Conservation (phyloP, 2,888 invertebrate genomes). For the Achlya flavicornis region DNA sequence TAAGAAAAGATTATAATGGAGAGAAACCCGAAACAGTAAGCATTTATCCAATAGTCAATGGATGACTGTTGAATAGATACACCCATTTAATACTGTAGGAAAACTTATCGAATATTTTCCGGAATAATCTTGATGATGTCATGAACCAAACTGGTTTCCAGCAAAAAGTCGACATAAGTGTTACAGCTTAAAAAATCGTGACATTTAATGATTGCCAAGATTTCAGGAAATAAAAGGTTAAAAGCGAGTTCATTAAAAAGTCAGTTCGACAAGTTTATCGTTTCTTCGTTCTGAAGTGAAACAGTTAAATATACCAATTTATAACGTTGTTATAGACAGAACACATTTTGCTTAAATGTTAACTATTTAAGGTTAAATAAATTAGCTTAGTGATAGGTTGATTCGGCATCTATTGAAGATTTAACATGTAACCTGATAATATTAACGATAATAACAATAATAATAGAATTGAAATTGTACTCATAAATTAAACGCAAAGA, state of each 20-base stretch:
- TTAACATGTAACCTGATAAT: too few relatives aligned
- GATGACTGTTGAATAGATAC: background rate
- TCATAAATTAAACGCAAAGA: too few relatives aligned
- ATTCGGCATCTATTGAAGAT: too few relatives aligned
- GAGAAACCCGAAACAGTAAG: too few relatives aligned
- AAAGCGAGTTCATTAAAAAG: background rate
- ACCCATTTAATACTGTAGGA: background rate
- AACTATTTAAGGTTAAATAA: too few relatives aligned
- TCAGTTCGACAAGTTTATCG: background rate
- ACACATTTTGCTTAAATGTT: background rate
- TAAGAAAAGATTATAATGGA: too few relatives aligned
- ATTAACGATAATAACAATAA: too few relatives aligned
- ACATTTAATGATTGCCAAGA: conserved; percentile 6
- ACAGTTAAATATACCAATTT: background rate
- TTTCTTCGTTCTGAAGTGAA: background rate
- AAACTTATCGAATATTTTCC: background rate
- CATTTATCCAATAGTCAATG: too few relatives aligned
- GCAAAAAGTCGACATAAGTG: background rate
- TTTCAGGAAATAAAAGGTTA: background rate
- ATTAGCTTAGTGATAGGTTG: too few relatives aligned
- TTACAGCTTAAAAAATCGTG: background rate
- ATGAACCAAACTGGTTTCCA: background rate
- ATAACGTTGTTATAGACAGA: background rate
- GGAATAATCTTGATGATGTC: background rate
- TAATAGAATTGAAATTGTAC: too few relatives aligned